Conservation (phyloP, 2,797 vertebrate genomes). For the Chelonia mydas region DNA sequence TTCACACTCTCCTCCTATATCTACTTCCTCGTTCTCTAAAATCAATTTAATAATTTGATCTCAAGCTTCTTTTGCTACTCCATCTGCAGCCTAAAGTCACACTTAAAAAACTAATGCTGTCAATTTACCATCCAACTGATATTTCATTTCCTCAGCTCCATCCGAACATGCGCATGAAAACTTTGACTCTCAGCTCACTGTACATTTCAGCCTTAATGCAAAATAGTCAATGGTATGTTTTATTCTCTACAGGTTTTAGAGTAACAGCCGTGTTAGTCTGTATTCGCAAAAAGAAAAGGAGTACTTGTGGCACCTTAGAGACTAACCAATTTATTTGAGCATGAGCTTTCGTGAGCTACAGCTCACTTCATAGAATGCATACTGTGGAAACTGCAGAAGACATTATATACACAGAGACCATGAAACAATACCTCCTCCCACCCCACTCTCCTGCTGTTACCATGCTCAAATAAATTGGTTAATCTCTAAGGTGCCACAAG, state of each 20-base stretch:
- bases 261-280: no score
- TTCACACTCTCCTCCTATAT: not conserved
- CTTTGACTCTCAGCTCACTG: not conserved
- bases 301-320: no score
- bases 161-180: not conserved
- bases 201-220: not conserved
- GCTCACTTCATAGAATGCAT: no score
- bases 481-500: no score
- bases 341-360: no score
- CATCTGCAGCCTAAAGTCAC: not conserved
- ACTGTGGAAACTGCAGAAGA: no score
- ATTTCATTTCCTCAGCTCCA: not conserved
- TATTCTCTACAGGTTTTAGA: fast-evolving
- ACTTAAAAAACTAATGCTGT: not conserved
- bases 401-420: no score
- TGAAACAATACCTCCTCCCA: no score
- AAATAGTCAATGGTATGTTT: not conserved
- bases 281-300: no score
- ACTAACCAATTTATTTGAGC: no score
- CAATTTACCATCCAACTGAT: constrained; percentile 14
- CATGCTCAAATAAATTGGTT: no score
- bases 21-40: not conserved
- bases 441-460: no score
- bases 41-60: not conserved
- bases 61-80: not conserved